Evolutionary conservation across 2,113 vertebrate species (phyloP).

Genomic region (Callospermophilus lateralis): DNA sequence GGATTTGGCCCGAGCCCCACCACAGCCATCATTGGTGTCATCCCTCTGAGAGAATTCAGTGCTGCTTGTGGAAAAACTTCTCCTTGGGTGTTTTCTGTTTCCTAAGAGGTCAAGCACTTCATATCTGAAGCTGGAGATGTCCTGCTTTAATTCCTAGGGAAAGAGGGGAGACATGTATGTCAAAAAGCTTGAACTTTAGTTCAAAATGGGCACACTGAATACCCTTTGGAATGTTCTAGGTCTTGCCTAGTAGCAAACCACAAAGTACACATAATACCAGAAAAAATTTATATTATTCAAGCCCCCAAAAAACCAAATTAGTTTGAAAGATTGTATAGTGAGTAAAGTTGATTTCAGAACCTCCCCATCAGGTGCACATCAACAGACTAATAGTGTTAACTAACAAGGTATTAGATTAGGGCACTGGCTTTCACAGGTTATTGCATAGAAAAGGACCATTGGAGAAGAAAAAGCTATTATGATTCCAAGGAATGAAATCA

Average conservation of each 20-base stretch:
- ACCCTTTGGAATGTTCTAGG: neutral
- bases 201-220: neutral
- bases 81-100: constrained; percentile 94
- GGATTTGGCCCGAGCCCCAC: constrained; percentile 88
- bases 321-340: neutral
- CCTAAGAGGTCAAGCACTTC: constrained; percentile 97
- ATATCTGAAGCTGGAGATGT: constrained; percentile 99
- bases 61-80: constrained; percentile 95
- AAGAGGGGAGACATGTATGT: constrained; percentile 64
- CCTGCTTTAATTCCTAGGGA: constrained; percentile 96
- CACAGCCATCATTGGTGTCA: constrained; percentile 88
- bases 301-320: neutral
- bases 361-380: neutral
- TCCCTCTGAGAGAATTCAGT: constrained; percentile 92
- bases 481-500: constrained; percentile 10
- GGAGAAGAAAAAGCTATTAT: constrained; percentile 33
- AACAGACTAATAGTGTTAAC: neutral
- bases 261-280: neutral
- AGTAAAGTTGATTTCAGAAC: constrained; percentile 31
- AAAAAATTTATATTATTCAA: neutral
- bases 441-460: neutral
- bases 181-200: neutral
- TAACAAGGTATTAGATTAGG: neutral
- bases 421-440: neutral
- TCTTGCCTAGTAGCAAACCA: constrained; percentile 39